Evolutionary conservation across 1,140 invertebrate species (phyloP).

Genomic region (Panulirus ornatus): DNA sequence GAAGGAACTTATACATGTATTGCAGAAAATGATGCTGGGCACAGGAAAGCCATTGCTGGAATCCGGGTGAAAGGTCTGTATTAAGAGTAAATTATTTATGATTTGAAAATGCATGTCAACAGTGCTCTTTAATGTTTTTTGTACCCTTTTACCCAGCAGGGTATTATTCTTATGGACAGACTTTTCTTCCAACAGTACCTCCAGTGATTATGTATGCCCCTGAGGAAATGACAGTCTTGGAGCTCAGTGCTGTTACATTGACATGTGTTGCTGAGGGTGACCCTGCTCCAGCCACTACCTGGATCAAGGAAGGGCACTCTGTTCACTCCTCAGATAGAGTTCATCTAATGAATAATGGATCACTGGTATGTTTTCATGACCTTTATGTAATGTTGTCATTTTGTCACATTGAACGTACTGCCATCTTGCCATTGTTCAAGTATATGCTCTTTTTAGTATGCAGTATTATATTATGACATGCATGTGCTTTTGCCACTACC

Average conservation of each 20-base stretch:
- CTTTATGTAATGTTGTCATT: too few relatives aligned
- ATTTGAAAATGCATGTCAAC: neutral
- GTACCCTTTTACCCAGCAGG: neutral
- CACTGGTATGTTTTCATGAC: slow-evolving; percentile 36
- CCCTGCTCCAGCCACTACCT: slow-evolving; percentile 57
- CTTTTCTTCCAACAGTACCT: slow-evolving; percentile 31
- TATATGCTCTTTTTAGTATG: too few relatives aligned
- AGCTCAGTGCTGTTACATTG: slow-evolving; percentile 45
- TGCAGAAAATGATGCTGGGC: slow-evolving; percentile 76
- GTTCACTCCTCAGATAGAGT: slow-evolving; percentile 50
- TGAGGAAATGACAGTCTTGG: slow-evolving; percentile 56
- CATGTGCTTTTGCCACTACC: too few relatives aligned
- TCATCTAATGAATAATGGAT: slow-evolving; percentile 48
- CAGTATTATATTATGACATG: too few relatives aligned
- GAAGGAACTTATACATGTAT: slow-evolving; percentile 76
- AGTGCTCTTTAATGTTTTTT: neutral
- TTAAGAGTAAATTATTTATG: neutral
- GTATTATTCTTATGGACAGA: neutral
- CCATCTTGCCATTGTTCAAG: too few relatives aligned
- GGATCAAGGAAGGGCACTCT: slow-evolving; percentile 65
- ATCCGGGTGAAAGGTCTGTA: slow-evolving; percentile 61
- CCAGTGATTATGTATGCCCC: slow-evolving; percentile 60
- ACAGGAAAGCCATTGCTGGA: slow-evolving; percentile 50
- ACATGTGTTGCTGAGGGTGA: slow-evolving; percentile 65
- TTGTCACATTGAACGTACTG: too few relatives aligned